Evolutionary conservation across 2,797 vertebrate species (phyloP).

Genomic region (Platyrinchus mystaceus): DNA sequence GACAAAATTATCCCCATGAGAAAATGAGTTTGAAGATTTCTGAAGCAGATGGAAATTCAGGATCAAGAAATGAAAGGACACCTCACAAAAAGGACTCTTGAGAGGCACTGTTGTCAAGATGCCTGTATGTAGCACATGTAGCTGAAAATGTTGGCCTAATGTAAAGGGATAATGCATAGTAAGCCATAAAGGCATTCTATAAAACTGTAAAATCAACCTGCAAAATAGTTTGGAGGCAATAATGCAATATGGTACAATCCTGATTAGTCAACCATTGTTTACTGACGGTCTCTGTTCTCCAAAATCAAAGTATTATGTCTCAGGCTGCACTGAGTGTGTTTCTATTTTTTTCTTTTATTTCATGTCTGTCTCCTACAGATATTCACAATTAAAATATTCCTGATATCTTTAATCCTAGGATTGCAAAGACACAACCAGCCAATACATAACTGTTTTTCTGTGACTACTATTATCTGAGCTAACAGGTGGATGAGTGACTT

Average conservation of each 20-base stretch:
- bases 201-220: not conserved
- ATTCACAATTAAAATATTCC: not conserved
- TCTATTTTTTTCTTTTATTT: not conserved
- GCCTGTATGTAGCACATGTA: not conserved
- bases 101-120: not conserved
- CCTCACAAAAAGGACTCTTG: not conserved
- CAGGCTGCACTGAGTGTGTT: not conserved
- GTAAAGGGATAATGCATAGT: not conserved
- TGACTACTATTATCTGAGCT: not conserved
- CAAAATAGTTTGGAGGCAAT: not conserved
- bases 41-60: not conserved
- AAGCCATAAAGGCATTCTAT: not conserved
- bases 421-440: not conserved
- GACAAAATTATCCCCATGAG: not conserved
- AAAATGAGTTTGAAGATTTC: not conserved
- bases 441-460: not conserved
- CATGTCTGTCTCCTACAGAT: not conserved
- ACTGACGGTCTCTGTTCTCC: not conserved
- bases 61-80: not conserved
- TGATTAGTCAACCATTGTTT: not conserved
- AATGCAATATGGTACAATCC: not conserved
- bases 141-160: not conserved
- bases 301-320: not conserved
- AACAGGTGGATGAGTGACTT: not conserved
- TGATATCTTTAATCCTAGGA: not conserved